Percentiles rank a stretch among this genome's conserved stretches.
Evolutionary conservation across 1,140 invertebrate genomes (phyloP).

Genomic region (Lepeophtheirus salmonis): DNA sequence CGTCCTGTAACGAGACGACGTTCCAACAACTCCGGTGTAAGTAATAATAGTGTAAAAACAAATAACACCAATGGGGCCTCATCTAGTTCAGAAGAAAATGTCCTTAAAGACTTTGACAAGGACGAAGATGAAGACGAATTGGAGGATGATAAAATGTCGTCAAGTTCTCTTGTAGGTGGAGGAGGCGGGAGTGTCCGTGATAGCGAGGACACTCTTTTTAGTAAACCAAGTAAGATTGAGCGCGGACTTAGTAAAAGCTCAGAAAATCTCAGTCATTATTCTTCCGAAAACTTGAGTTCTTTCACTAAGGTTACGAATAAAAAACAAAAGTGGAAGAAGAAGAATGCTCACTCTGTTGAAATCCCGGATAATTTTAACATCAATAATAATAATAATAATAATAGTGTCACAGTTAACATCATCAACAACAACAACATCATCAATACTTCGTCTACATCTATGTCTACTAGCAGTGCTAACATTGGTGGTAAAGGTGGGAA

Average conservation of each 20-base stretch:
- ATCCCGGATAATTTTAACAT: no score
- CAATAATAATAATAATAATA: conserved; percentile 1
- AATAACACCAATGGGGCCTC: no score
- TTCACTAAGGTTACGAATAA: not conserved
- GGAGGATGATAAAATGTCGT: not conserved
- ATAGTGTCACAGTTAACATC: not conserved
- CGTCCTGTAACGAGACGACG: no score
- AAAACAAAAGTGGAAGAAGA: not conserved
- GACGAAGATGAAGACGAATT: not conserved
- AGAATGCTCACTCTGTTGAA: not conserved
- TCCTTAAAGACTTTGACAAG: no score
- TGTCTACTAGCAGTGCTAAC: no score
- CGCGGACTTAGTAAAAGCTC: not conserved
- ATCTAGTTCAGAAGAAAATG: no score
- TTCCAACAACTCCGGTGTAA: no score
- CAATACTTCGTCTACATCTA: no score
- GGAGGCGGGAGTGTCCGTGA: not conserved
- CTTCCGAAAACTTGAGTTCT: not conserved
- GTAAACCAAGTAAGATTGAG: not conserved
- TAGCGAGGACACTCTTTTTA: not conserved
- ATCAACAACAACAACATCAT: not conserved
- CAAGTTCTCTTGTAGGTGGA: not conserved
- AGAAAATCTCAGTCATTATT: not conserved
- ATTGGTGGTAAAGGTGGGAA: no score
- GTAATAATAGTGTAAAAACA: no score